Evolutionary conservation across 2,888 invertebrate species (phyloP), one percentile per base, ranked within the genome.

Genomic region (Lordiphosa fenestrarum): DNA sequence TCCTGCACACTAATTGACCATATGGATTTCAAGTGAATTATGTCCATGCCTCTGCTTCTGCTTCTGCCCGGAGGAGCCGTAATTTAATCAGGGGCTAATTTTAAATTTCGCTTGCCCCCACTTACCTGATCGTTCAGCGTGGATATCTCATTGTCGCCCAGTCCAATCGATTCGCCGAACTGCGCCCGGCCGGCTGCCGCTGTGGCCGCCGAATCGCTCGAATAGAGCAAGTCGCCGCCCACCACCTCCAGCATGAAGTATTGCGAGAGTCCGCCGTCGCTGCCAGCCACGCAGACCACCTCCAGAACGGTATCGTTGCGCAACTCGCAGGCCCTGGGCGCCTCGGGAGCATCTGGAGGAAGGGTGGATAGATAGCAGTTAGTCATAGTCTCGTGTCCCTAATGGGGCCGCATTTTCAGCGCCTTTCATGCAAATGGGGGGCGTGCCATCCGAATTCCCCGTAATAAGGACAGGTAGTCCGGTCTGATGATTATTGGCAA

Each of bases 221-320:
- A 91, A 53, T 89, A 89, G 7, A 89, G 78, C 44, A 89, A 84
- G 90, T 93, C 92, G 86, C 88, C 89, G 39, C 92, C 94, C 86
- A 93, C 91, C 73, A 95, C 95, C 90, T 96, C 95, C 70, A 96
- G 91, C 53, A 95, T 91, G 89, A 96, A 96, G 90, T 94, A 93
- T 88, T 96, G 96, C 25, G 94, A 92, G 44, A 95, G 91, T 10
- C 96, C 96, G 4, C 96, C 96, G 86, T 95, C 95, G 86, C 93
- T 93, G 41, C 96, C 95, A 0, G 95, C 93, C 68, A 92, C 91
- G 89, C 96, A 96, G 69, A 92, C 92, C 68, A 94, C 92, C 86
- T 93, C 93, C 46, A 95, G 88, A 23, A 88, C 77, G 53, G 92
- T 93, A 82, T 94, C 93, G 88, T 94, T 94, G 65, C 91, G 91